phyloP scores from a whole-genome alignment of 53 echinoderm and acorn worm species.

The Stichopus horrens region DNA sequence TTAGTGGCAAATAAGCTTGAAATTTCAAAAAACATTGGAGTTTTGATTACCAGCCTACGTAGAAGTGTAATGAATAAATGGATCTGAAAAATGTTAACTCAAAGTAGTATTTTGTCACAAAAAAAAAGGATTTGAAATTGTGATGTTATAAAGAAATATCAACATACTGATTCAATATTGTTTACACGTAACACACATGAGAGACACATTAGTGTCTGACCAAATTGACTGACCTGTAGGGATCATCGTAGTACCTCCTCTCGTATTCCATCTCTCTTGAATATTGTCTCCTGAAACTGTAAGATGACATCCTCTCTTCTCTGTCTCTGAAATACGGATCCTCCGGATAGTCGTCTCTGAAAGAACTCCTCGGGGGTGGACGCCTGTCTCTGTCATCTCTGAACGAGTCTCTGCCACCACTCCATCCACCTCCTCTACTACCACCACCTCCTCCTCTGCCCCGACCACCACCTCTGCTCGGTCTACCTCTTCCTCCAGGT shows the following conservation, averaged over 20 bases:
- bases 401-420: slow-evolving; percentile 32
- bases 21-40: too few relatives aligned
- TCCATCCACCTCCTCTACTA: slow-evolving; percentile 41
- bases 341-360: slow-evolving; percentile 61
- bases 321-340: slow-evolving; percentile 60
- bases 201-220: too few relatives aligned
- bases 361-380: slow-evolving; percentile 53
- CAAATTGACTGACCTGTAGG: slow-evolving; percentile 26
- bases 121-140: too few relatives aligned
- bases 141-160: too few relatives aligned
- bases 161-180: too few relatives aligned
- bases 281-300: slow-evolving; percentile 9
- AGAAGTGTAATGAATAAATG: too few relatives aligned
- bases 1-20: too few relatives aligned
- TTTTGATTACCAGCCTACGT: too few relatives aligned
- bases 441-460: slow-evolving; percentile 41
- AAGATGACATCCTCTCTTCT: neutral
- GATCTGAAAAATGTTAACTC: too few relatives aligned
- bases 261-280: slow-evolving; percentile 27
- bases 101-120: too few relatives aligned
- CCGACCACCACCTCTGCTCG: slow-evolving; percentile 54
- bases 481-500: slow-evolving; percentile 18
- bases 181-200: too few relatives aligned
- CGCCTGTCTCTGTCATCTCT: neutral
- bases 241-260: slow-evolving; percentile 27